Base-by-base conservation (phyloP, 2,797 vertebrate genomes). In the Leptodactylus fallax region DNA sequence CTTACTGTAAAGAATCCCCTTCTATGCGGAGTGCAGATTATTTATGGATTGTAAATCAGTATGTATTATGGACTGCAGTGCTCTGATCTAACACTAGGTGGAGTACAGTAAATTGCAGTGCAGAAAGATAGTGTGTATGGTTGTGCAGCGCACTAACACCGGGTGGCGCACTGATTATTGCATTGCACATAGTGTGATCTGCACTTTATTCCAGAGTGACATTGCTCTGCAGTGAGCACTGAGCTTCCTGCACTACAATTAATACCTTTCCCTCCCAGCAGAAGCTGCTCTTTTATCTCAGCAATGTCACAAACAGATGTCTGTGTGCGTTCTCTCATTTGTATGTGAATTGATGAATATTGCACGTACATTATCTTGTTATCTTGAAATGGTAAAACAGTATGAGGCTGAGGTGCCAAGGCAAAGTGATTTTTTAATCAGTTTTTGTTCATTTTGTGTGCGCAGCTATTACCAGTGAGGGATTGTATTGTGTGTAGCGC, bases 391-490 rank as follows among this genome's bases (percentile, higher is more conserved):
- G 51, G 23, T 86, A 71, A 84, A 80, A 69, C 76, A 67, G 51
- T 80, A 55, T 25, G 51, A 69, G 85, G n/a, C 45, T 9, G 85
- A 47, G 53, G 27, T 86, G 78, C 78, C 53, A 58, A 86, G 61
- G 76, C 74, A 85, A 85, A 86, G 85, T 80, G 85, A 79, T 86
- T 84, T 84, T 74, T 84, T 84, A 74, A 84, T 84, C 69, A 72
- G 67, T 74, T 84, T 84, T 60, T 84, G 82, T 58, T 84, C 82
- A 58, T 84, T 84, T 84, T 84, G 56, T 36, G 49, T 21, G 55
- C 10, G 25, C 69, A 47, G 82, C 69, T 74, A 84, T 84, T 74
- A 84, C 55, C 27, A 23, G 67, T 56, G 55, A 84, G 82, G 71
- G 71, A 72, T 72, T 47, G 67, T 60, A 58, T 58, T 74, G 67